Evolutionary conservation across 2,797 vertebrate genomes (phyloP).

Genomic region (Natrix natrix): DNA sequence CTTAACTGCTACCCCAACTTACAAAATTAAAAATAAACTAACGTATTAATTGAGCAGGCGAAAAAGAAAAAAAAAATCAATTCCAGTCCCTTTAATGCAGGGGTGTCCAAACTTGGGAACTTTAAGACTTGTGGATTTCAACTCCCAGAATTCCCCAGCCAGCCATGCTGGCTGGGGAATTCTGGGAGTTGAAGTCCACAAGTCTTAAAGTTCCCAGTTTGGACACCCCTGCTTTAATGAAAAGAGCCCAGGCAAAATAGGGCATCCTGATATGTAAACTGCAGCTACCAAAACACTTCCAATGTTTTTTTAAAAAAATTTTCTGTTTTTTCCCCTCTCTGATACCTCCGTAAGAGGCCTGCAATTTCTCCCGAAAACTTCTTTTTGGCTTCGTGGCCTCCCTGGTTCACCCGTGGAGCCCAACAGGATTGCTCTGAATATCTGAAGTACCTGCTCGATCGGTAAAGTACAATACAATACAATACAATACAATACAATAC

Average conservation of each 20-base stretch:
- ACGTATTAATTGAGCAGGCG: not conserved
- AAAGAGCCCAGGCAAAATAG: not conserved
- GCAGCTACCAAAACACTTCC: not conserved
- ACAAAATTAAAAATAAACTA: not conserved
- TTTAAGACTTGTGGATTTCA: too few relatives aligned
- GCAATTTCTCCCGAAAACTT: slow-evolving; percentile 79
- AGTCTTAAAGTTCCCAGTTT: too few relatives aligned
- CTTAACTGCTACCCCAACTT: not conserved
- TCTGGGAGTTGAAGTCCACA: too few relatives aligned
- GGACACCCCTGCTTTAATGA: too few relatives aligned
- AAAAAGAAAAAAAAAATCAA: not conserved
- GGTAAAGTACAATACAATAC: slow-evolving; percentile 60
- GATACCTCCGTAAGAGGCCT: slow-evolving; percentile 68
- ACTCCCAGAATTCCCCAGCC: too few relatives aligned
- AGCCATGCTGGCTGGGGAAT: too few relatives aligned
- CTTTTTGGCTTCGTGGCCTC: slow-evolving; percentile 78
- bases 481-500: too few relatives aligned
- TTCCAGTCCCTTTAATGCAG: not conserved
- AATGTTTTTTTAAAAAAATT: not conserved
- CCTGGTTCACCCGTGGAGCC: slow-evolving; percentile 79
- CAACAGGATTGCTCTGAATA: slow-evolving; percentile 85
- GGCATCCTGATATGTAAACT: not conserved
- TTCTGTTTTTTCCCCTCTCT: not conserved
- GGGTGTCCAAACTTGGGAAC: too few relatives aligned
- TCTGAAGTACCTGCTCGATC: slow-evolving; percentile 79